These are phyloP conservation scores for Ctenopoma kingsleyae DNA, from an alignment of 2,797 vertebrate species.

Conservation along the genomic window DNA sequence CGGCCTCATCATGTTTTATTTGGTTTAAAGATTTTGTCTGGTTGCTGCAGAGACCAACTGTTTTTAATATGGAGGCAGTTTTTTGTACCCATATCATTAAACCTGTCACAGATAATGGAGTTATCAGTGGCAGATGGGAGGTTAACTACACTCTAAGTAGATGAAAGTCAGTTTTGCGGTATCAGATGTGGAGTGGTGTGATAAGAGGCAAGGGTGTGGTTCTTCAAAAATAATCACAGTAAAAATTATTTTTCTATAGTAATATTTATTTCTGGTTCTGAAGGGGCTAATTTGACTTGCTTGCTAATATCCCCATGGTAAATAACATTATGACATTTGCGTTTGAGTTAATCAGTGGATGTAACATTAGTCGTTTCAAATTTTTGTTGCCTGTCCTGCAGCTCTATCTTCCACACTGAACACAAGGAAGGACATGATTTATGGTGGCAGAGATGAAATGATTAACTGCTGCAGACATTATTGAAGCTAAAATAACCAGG, in stretches of 20 bases:
- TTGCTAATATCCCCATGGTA: slow-evolving; percentile 48
- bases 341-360: slow-evolving; percentile 62
- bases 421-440: slow-evolving; percentile 25
- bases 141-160: not conserved
- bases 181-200: slow-evolving; percentile 9
- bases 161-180: slow-evolving; percentile 4
- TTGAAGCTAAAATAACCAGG: slow-evolving; percentile 48
- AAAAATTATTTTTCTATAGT: not conserved
- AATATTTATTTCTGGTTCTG: slow-evolving; percentile 21
- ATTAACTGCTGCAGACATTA: slow-evolving; percentile 48
- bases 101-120: not conserved
- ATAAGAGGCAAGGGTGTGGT: not conserved
- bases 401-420: slow-evolving; percentile 37
- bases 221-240: slow-evolving; percentile 13
- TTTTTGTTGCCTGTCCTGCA: slow-evolving; percentile 45
- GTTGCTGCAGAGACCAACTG: slow-evolving; percentile 8
- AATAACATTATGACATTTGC: slow-evolving; percentile 64
- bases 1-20: slow-evolving; percentile 33
- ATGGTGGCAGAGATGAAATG: slow-evolving; percentile 34
- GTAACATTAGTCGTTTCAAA: slow-evolving; percentile 52
- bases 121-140: slow-evolving; percentile 12
- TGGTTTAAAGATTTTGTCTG: slow-evolving; percentile 19
- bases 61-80: slow-evolving; percentile 9
- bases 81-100: slow-evolving; percentile 14
- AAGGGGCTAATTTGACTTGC: slow-evolving; percentile 36